A percentile compares a stretch with the other conserved stretches of the same genome.
Evolutionary conservation across 2,797 vertebrate species (phyloP).

Genomic region (Acrossocheilus wenchowensis): DNA sequence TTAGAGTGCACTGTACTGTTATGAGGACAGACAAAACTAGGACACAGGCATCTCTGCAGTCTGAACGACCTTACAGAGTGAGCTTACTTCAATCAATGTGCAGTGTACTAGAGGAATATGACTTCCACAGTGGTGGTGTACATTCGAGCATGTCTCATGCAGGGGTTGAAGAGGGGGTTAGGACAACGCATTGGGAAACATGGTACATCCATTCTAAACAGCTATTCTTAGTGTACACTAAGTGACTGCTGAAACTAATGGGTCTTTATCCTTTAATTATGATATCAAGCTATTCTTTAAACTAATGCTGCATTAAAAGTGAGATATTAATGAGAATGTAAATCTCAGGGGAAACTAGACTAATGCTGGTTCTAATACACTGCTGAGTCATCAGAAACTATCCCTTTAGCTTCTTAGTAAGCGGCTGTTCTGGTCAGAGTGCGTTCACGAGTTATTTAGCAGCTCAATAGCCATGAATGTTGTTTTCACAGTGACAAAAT

Average conservation of each 20-base stretch:
- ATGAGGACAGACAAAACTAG: conserved; percentile 46
- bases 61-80: conserved; percentile 39
- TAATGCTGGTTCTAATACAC: conserved; percentile 16
- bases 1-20: conserved; percentile 19
- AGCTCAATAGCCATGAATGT: conserved; percentile 43
- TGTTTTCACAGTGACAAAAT: conserved; percentile 9
- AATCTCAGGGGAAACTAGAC: conserved; percentile 8
- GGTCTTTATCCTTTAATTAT: neutral
- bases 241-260: neutral
- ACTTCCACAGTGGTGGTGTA: conserved; percentile 20
- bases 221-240: neutral
- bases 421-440: conserved; percentile 34
- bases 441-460: conserved; percentile 38
- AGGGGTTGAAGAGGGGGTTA: neutral
- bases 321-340: neutral
- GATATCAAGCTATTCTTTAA: conserved; percentile 1
- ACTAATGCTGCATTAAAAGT: neutral
- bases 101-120: conserved; percentile 18
- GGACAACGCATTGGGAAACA: neutral
- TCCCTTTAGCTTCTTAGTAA: conserved; percentile 28
- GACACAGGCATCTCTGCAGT: conserved; percentile 38
- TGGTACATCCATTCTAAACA: neutral
- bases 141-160: neutral
- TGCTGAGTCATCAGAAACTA: conserved; percentile 36
- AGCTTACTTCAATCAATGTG: conserved; percentile 27